These are phyloP conservation scores for Cirrhinus molitorella DNA, from an alignment of 2,797 vertebrate genomes.

Conservation along the genomic window DNA sequence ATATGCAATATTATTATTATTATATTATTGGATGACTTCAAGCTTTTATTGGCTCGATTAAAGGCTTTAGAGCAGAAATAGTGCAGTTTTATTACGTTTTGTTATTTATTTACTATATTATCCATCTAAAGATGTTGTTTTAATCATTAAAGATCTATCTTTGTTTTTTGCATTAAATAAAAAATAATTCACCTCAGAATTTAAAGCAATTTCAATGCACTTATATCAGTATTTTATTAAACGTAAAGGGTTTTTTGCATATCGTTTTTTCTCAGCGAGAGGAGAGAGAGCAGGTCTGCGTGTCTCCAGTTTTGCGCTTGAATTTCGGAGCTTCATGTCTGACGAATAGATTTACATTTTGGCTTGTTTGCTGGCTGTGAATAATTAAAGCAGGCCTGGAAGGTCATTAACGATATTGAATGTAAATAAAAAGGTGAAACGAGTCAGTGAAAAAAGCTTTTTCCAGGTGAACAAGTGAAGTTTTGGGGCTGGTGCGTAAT, in stretches of 20 bases:
- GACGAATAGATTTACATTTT: constrained; percentile 61
- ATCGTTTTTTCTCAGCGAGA: not conserved
- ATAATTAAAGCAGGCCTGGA: constrained; percentile 71
- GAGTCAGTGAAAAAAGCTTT: constrained; percentile 71
- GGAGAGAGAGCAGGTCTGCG: constrained; percentile 15
- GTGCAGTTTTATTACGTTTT: constrained; percentile 40
- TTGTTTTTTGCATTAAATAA: constrained; percentile 66
- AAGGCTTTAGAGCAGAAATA: constrained; percentile 47
- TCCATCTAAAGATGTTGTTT: not conserved
- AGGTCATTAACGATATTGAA: constrained; percentile 68
- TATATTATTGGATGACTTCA: constrained; percentile 45
- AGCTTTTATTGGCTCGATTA: constrained; percentile 40
- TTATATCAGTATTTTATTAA: not conserved
- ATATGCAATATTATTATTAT: constrained; percentile 57
- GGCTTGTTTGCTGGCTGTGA: constrained; percentile 74
- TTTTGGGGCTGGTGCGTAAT: constrained; percentile 58
- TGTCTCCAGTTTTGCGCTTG: constrained; percentile 17
- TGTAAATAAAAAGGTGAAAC: constrained; percentile 74
- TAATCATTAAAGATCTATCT: not conserved
- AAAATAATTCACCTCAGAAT: not conserved
- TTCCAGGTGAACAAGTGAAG: constrained; percentile 56
- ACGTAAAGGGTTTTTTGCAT: not conserved
- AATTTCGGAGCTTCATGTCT: constrained; percentile 57
- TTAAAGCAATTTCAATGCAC: not conserved
- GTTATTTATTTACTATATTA: not conserved